These are phyloP conservation scores for Sphyrna mokarran DNA, from an alignment of 2,113 vertebrate genomes.

Conservation along the genomic window DNA sequence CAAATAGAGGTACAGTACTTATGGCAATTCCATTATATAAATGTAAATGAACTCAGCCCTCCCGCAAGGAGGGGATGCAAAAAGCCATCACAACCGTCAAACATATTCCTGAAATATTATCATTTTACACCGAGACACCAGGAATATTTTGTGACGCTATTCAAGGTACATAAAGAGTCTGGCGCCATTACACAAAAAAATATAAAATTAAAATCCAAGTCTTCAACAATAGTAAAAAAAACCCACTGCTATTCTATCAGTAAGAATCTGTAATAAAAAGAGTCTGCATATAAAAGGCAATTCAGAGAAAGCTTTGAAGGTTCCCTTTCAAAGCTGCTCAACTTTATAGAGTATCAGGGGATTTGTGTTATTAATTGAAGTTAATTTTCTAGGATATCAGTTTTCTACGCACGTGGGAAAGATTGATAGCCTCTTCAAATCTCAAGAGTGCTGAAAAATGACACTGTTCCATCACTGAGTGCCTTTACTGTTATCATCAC, in stretches of 20 bases:
- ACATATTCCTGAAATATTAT: background rate
- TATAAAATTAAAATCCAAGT: slow-evolving; percentile 32
- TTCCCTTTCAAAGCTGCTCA: slow-evolving; percentile 89
- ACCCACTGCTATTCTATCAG: slow-evolving; percentile 39
- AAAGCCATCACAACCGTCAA: background rate
- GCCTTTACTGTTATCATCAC: slow-evolving; percentile 97
- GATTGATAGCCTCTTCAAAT: slow-evolving; percentile 96
- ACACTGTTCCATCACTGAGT: slow-evolving; percentile 88
- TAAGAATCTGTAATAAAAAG: slow-evolving; percentile 47
- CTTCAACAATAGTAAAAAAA: slow-evolving; percentile 49
- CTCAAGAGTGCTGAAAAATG: slow-evolving; percentile 90
- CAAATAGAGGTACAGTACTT: background rate
- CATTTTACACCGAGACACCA: background rate
- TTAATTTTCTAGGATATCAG: slow-evolving; percentile 99
- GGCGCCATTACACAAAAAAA: background rate
- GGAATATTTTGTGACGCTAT: background rate
- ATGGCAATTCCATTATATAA: background rate
- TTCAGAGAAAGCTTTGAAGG: slow-evolving; percentile 96
- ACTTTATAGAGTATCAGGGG: slow-evolving; percentile 72
- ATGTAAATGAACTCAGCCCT: background rate
- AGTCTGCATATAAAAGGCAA: slow-evolving; percentile 82
- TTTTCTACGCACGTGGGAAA: slow-evolving; percentile 95
- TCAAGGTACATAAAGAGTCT: slow-evolving; percentile 16
- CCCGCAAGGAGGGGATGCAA: background rate
- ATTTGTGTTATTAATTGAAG: slow-evolving; percentile 99